Base-by-base conservation (phyloP, 2,797 vertebrate genomes). In the Pseudochirops cupreus region DNA sequence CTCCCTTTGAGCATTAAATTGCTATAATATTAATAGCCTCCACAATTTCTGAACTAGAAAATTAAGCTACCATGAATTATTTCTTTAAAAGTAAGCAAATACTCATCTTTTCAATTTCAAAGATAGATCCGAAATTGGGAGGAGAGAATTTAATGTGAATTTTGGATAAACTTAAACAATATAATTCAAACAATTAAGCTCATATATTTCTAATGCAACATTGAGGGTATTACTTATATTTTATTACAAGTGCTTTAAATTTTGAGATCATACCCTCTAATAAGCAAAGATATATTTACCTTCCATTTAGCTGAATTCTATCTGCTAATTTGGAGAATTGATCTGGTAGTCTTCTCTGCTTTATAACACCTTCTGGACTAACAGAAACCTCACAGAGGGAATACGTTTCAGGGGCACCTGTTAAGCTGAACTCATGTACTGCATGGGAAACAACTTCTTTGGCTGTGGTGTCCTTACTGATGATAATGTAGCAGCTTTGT, bases 401-500 rank as follows among this genome's bases (percentile, higher is more conserved):
- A 92, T 99, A 99, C 10, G 99, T 99, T 39, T 99, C 99, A 0
- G 99, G 97, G 0, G 99, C 96, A 1, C 99, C 99, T 0, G 98
- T 98, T 96, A 99, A 98, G 97, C 99, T 99, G 92, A 99, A 99
- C 93, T 99, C 99, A 0, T 99, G 99, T 29, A 99, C 99, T 0
- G 99, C 99, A 4, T 99, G 99, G 1, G 99, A 98, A 91, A 99
- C 99, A 12, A 99, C 99, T 96, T 99, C 99, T 97, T 99, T 99
- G 57, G 99, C 99, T 28, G 99, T 99, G 1, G 99, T 99, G 98
- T 99, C 99, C 98, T 99, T 99, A 98, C 99, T 99, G 98, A 99
- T 99, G 98, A 99, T 99, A 97, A 99, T 99, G 98, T 99, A 99
- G 98, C 99, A 99, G 96, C 99, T 99, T 98, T 99, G 99, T 97